Evolutionary conservation across 2,888 invertebrate genomes (phyloP).

Genomic region (Notodonta dromedarius): DNA sequence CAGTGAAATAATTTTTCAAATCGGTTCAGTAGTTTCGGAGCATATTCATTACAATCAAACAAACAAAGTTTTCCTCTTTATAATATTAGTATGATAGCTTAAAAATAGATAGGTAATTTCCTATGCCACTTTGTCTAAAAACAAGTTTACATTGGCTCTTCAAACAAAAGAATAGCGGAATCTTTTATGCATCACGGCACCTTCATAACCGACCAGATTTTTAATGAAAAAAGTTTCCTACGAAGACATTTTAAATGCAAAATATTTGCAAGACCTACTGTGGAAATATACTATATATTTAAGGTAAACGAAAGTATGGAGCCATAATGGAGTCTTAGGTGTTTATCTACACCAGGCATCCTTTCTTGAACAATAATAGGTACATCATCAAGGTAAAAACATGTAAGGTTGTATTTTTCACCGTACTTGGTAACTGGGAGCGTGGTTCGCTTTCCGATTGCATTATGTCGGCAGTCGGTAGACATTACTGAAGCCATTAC

Average conservation of each 20-base stretch:
- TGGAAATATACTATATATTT: slow-evolving; percentile 9
- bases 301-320: background rate
- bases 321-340: no score
- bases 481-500: slow-evolving; percentile 83
- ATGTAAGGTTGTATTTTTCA: slow-evolving; percentile 32
- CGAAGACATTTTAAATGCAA: slow-evolving; percentile 66
- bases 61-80: no score
- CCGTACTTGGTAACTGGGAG: slow-evolving; percentile 48
- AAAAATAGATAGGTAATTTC: background rate
- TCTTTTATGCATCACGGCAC: slow-evolving; percentile 61
- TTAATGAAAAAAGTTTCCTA: slow-evolving; percentile 67
- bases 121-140: slow-evolving; percentile 8
- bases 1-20: no score
- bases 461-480: slow-evolving; percentile 78
- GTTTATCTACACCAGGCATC: background rate
- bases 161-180: slow-evolving; percentile 41
- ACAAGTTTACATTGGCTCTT: slow-evolving; percentile 26
- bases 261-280: slow-evolving; percentile 45
- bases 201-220: slow-evolving; percentile 56
- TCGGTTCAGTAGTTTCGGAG: no score
- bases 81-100: no score
- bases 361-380: slow-evolving; percentile 22
- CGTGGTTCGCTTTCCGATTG: slow-evolving; percentile 75
- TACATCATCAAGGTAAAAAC: slow-evolving; percentile 27
- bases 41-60: no score